A percentile compares a stretch with the other conserved stretches of the same genome.
Evolutionary conservation across 2,113 vertebrate genomes (phyloP).

Genomic region (Myocastor coypus): DNA sequence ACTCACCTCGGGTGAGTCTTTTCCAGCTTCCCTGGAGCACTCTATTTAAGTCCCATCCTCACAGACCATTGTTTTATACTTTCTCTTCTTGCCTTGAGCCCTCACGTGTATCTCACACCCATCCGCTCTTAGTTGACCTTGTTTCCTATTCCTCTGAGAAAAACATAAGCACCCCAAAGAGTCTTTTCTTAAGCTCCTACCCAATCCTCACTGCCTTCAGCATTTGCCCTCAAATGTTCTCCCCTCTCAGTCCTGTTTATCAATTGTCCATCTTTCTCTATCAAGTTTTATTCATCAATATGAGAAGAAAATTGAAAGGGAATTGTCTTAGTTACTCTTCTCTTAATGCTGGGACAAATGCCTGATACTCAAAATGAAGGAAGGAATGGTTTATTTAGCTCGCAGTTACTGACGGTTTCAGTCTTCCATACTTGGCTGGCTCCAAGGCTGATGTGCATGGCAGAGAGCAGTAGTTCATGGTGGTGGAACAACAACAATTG

Average conservation of each 20-base stretch:
- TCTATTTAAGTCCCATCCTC: neutral
- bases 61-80: neutral
- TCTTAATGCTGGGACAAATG: too few species aligned
- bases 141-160: neutral
- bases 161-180: neutral
- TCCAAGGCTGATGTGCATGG: too few species aligned
- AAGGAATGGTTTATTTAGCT: too few species aligned
- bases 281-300: neutral
- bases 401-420: too few species aligned
- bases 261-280: neutral
- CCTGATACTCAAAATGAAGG: too few species aligned
- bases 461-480: too few species aligned
- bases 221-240: neutral
- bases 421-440: too few species aligned
- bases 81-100: neutral
- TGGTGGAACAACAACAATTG: too few species aligned
- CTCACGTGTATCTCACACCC: rapidly evolving
- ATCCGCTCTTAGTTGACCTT: neutral
- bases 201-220: neutral
- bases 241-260: neutral
- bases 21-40: neutral
- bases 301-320: neutral
- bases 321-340: too few species aligned
- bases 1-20: neutral
- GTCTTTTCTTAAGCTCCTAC: neutral